Percentiles rank a stretch among this genome's conserved stretches.
Conservation (phyloP, 2,113 vertebrate species). For the Campylomormyrus numenius region DNA sequence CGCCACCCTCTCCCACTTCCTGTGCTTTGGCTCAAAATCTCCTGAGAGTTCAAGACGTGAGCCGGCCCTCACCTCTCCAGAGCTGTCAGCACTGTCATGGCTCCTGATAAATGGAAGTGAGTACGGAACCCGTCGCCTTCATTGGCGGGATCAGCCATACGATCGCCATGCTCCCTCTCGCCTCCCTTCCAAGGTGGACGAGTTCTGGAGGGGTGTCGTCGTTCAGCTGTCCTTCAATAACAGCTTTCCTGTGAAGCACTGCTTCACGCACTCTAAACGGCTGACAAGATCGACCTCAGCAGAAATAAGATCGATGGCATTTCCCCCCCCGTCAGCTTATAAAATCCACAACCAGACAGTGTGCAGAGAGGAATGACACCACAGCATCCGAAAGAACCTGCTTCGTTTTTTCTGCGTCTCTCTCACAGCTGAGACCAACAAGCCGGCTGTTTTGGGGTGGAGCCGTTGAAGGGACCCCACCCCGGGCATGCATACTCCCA, state of each 20-base stretch:
- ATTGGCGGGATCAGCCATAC: constrained; percentile 38
- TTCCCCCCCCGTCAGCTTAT: background rate
- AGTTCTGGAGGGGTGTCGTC: constrained; percentile 40
- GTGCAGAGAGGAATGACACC: background rate
- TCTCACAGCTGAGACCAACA: background rate
- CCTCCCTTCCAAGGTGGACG: constrained; percentile 22
- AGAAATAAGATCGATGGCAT: constrained; percentile 29
- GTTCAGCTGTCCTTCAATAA: constrained; percentile 39
- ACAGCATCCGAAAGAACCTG: background rate
- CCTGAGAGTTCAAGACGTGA: background rate
- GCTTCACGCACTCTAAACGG: constrained; percentile 50
- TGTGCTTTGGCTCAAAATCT: background rate
- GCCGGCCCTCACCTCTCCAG: background rate
- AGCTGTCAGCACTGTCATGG: background rate
- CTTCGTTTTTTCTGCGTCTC: background rate
- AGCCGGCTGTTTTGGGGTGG: background rate
- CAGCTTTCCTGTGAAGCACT: constrained; percentile 37
- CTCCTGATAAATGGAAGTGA: constrained; percentile 23
- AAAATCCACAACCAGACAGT: background rate
- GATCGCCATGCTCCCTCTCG: constrained; percentile 29
- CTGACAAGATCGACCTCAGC: constrained; percentile 50
- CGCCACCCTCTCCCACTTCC: background rate
- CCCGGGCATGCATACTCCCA: background rate
- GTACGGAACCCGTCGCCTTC: constrained; percentile 25
- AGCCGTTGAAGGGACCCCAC: background rate